Conservation (phyloP, 2,113 vertebrate species). For the western clawed frog (Xenopus tropicalis) region UCB_Xtro_10.0 CM004451.2:19462001-19462500, state of each 20-base stretch:
- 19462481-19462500: constrained; percentile 49
- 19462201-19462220: constrained; percentile 16
- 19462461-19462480: constrained; percentile 37
- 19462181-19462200: too few relatives aligned
- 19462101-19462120: background rate
- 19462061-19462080: too few relatives aligned
- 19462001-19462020: too few relatives aligned
- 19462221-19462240: background rate
- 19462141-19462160: constrained; percentile 24
- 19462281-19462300: too few relatives aligned
- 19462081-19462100: too few relatives aligned
- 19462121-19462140: constrained; percentile 19
- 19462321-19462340: too few relatives aligned
- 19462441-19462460: constrained; percentile 10
- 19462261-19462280: background rate
- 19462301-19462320: too few relatives aligned
- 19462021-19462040: too few relatives aligned
- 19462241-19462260: background rate
- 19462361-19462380: too few relatives aligned
- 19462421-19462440: constrained; percentile 27
- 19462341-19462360: too few relatives aligned
- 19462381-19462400: too few relatives aligned
- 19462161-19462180: background rate
- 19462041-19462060: too few relatives aligned
- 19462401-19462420: background rate